Evolutionary conservation across 2,888 invertebrate genomes (phyloP).

Genomic region (Parnassius glacialis): DNA sequence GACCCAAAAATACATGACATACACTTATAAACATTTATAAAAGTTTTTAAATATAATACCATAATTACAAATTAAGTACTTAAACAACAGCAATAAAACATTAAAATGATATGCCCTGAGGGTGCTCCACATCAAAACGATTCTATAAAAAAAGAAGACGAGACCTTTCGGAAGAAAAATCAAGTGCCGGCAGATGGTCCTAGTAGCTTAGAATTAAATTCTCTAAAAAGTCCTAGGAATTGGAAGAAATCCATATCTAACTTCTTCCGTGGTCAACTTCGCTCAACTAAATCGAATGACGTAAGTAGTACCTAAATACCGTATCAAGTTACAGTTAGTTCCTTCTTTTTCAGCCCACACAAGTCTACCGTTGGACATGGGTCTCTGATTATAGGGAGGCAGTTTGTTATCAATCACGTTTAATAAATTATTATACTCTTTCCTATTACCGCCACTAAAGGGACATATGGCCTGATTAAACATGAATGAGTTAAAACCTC

Average conservation of each 20-base stretch:
- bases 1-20: slow-evolving; percentile 28
- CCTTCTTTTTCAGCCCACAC: no score
- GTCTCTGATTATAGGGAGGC: no score
- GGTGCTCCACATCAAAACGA: slow-evolving; percentile 54
- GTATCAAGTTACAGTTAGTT: not conserved
- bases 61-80: slow-evolving; percentile 31
- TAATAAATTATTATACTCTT: no score
- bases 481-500: no score
- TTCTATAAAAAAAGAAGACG: slow-evolving; percentile 51
- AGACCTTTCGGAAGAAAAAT: slow-evolving; percentile 46
- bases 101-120: slow-evolving; percentile 68
- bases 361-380: no score
- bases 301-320: slow-evolving; percentile 44
- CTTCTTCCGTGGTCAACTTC: slow-evolving; percentile 69
- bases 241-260: slow-evolving; percentile 74
- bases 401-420: no score
- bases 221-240: slow-evolving; percentile 63
- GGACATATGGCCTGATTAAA: no score
- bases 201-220: slow-evolving; percentile 54
- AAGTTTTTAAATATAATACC: slow-evolving; percentile 39
- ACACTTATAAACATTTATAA: slow-evolving; percentile 48
- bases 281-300: slow-evolving; percentile 70
- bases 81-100: slow-evolving; percentile 36
- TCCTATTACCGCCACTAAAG: no score
- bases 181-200: slow-evolving; percentile 53